Evolutionary conservation across 2,888 invertebrate genomes (phyloP).

Genomic region (Melolontha melolontha): DNA sequence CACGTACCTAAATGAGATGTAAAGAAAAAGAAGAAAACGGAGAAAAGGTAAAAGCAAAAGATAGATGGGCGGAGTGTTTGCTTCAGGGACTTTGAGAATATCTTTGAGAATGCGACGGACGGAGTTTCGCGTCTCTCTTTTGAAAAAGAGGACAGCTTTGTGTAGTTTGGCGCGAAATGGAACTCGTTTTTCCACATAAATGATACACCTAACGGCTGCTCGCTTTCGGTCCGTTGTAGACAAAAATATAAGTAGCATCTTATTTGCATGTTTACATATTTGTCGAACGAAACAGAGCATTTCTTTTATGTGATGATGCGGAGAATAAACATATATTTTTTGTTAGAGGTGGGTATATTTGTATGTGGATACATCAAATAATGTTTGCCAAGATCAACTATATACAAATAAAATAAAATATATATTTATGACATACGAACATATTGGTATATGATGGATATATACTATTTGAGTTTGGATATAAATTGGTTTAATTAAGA

Average conservation of each 20-base stretch:
- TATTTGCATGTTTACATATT: conserved; percentile 30
- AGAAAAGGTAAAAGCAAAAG: conserved; percentile 11
- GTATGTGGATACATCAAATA: too few species aligned
- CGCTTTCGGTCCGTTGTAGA: conserved; percentile 4
- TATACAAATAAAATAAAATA: too few species aligned
- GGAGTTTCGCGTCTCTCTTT: conserved; percentile 24
- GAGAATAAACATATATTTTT: too few species aligned
- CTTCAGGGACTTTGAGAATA: conserved; percentile 36
- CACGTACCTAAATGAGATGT: conserved; percentile 33
- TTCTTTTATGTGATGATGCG: too few species aligned
- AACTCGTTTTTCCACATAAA: conserved; percentile 17
- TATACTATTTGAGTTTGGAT: too few species aligned
- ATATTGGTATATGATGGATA: too few species aligned
- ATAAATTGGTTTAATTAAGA: too few species aligned
- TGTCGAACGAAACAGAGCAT: neutral
- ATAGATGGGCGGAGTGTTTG: conserved; percentile 26
- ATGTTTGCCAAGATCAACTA: too few species aligned
- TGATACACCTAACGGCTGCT: conserved; percentile 26
- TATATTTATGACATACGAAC: too few species aligned
- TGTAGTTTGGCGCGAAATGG: conserved; percentile 32
- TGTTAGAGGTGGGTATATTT: too few species aligned
- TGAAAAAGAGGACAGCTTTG: conserved; percentile 37
- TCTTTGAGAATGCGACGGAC: conserved; percentile 17
- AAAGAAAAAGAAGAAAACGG: conserved; percentile 5
- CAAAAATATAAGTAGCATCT: conserved; percentile 19